Percentiles rank a stretch among this genome's conserved stretches.
These are phyloP conservation scores for Labeo catla DNA, from an alignment of 2,113 vertebrate genomes.

Conservation along the genomic window DNA sequence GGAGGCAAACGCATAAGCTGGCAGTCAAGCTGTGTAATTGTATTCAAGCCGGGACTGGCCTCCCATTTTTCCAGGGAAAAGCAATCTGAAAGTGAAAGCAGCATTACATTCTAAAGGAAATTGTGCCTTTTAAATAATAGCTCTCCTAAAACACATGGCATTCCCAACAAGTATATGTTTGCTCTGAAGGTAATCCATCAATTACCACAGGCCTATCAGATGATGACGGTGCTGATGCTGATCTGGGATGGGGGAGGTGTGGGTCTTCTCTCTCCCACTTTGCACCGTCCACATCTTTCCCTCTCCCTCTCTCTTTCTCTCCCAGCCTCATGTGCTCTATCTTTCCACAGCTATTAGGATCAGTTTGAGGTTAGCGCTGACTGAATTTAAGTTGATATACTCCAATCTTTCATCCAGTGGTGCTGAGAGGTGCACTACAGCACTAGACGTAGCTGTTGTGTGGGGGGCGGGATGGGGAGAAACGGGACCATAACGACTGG, in stretches of 20 bases:
- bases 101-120: constrained; percentile 80
- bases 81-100: constrained; percentile 76
- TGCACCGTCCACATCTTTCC: constrained; percentile 25
- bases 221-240: constrained; percentile 78
- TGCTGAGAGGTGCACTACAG: constrained; percentile 55
- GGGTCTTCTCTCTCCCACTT: constrained; percentile 55
- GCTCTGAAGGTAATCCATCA: constrained; percentile 83
- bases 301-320: constrained; percentile 37
- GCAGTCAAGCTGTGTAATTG: constrained; percentile 65
- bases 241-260: constrained; percentile 59
- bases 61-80: constrained; percentile 76
- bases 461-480: constrained; percentile 39
- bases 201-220: constrained; percentile 79
- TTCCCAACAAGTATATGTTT: constrained; percentile 80
- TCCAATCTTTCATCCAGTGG: constrained; percentile 58
- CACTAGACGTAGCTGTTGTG: constrained; percentile 49
- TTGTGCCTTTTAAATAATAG: constrained; percentile 82
- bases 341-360: constrained; percentile 60
- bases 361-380: constrained; percentile 56
- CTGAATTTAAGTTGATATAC: constrained; percentile 63
- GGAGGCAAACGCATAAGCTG: constrained; percentile 77
- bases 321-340: constrained; percentile 37
- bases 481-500: constrained; percentile 57
- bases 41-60: constrained; percentile 58
- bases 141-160: constrained; percentile 72